Evolutionary conservation across 92 coral and sea anemone species (phyloP).

Genomic region (Siderastrea radians): DNA sequence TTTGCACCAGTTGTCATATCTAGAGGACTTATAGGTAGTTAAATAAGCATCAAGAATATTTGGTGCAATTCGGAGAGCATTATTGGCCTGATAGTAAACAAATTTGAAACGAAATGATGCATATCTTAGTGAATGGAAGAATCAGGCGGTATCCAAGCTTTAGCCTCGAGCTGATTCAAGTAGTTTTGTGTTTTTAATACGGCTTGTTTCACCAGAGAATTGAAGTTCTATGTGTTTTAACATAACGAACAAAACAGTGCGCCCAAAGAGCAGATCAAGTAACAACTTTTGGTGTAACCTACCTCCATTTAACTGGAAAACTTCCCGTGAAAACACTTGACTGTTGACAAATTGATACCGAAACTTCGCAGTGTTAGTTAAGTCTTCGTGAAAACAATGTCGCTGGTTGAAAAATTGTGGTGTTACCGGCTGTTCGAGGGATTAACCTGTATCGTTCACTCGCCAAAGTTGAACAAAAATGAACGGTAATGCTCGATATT

Average conservation of each 20-base stretch:
- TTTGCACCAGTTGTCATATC: too few species aligned
- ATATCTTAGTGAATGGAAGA: too few species aligned
- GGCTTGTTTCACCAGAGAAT: background rate
- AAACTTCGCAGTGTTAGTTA: background rate
- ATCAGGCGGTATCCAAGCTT: too few species aligned
- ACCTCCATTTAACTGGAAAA: conserved; percentile 15
- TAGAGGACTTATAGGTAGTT: too few species aligned
- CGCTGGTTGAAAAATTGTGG: background rate
- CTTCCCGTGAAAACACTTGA: background rate
- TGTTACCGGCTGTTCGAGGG: background rate
- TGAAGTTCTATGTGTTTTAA: background rate
- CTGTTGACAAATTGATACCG: background rate
- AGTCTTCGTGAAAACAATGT: background rate
- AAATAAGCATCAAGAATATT: too few species aligned
- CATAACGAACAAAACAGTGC: background rate
- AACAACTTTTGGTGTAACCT: background rate
- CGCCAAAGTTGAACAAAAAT: background rate
- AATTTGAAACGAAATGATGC: too few species aligned
- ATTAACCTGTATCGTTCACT: background rate
- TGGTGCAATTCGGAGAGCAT: too few species aligned
- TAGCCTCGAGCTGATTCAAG: too few species aligned
- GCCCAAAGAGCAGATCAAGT: background rate
- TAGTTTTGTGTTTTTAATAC: background rate
- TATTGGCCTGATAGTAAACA: too few species aligned
- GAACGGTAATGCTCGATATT: background rate